Base-by-base conservation (phyloP, 1,140 invertebrate species). In the Nephila pilipes region DNA sequence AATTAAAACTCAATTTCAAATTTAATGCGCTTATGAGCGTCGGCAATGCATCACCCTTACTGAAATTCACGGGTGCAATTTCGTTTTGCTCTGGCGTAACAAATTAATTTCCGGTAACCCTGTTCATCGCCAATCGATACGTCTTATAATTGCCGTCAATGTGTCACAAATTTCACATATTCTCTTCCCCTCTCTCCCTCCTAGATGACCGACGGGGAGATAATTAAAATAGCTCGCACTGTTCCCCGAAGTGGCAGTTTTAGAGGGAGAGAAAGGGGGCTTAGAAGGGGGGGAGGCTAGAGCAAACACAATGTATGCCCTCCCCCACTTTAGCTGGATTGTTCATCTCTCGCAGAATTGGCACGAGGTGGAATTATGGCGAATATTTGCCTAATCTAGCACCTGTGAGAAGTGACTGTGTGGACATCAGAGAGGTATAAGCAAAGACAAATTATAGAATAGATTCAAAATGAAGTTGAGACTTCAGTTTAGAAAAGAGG, bases 71-170 rank as follows among this genome's bases (percentile, higher is more conserved):
- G 63, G 63, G 63, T 25, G 63, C 63, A 25, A 65, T 65, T 65
- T 65, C 25, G 63, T 65, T 65, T 65, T 65, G 63, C 25, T n/a
- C 63, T 46, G 10, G n/a, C 38, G 54, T 83, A 57, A 83, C 81
- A 83, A 83, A 83, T 54, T 87, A 87, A 87, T 87, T 60, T 87
- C 58, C 85, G 58, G 87, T 55, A 75, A 88, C 87, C 63, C 87
- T 87, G 32, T 36, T 1, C 54, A 60, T 12, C 63, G 57, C 91
- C 90, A 92, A 93, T 93, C 91, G 85, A 93, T 93, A 79, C 16
- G 22, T 25, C 46, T 87, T 87, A 69, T 93, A 93, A 93, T 93
- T 93, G 91, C 91, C 85, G 91, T 93, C 91, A 93, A 93, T 80
- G 85, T 93, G 91, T 93, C 91, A 93, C 91, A 93, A 75, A 93